Conservation (phyloP, 2,113 vertebrate genomes). For the Eretmochelys imbricata region DNA sequence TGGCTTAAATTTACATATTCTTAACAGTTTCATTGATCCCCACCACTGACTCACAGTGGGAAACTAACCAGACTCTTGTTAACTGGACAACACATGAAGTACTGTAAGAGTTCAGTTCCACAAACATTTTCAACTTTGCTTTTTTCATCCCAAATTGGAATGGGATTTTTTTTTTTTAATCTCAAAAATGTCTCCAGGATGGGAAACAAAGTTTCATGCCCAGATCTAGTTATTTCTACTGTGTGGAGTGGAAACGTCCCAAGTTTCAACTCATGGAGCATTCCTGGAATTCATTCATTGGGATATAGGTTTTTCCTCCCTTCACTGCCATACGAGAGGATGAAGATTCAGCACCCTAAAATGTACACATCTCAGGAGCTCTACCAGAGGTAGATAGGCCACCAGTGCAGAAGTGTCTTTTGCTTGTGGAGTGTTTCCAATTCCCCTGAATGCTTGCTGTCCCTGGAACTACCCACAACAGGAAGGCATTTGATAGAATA, state of each 20-base stretch:
- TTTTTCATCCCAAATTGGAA: background rate
- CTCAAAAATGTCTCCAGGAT: background rate
- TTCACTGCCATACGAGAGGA: background rate
- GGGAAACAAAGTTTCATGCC: background rate
- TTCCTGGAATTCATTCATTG: background rate
- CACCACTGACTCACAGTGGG: too few relatives aligned
- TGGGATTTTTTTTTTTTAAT: background rate
- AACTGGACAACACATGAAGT: background rate
- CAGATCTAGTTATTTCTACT: background rate
- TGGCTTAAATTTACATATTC: background rate
- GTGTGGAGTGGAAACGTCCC: background rate
- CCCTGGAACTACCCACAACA: background rate
- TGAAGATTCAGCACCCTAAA: background rate
- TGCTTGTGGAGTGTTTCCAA: background rate
- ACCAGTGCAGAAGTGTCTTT: background rate
- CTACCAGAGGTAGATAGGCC: background rate
- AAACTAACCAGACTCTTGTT: background rate
- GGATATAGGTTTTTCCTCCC: background rate
- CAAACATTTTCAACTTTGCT: background rate
- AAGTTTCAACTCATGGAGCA: background rate
- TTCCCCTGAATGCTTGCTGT: background rate
- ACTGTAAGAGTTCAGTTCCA: background rate
- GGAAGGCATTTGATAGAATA: background rate
- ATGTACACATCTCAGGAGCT: background rate
- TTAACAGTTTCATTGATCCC: background rate